Conservation (phyloP, 1,140 invertebrate species). For the Eulimnadia texana region DNA sequence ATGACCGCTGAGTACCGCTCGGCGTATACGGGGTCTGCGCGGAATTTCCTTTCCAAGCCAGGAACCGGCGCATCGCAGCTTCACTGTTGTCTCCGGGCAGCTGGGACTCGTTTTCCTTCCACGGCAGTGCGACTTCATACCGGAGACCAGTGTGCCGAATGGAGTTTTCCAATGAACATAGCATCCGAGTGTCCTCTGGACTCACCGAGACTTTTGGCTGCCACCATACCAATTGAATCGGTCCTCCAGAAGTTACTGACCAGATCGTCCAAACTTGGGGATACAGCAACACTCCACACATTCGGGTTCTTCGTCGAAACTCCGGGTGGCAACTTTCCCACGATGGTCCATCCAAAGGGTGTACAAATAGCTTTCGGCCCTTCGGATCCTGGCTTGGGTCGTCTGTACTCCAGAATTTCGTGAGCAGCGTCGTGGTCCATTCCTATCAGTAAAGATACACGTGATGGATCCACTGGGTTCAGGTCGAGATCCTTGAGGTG, state of each 20-base stretch:
- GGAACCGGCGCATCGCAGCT: not conserved
- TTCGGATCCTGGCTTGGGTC: not conserved
- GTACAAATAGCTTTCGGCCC: not conserved
- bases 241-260: not conserved
- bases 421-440: constrained; percentile 2
- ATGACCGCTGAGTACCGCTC: constrained; percentile 8
- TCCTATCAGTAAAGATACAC: not conserved
- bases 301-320: no score
- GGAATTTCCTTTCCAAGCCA: constrained; percentile 8
- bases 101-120: constrained; percentile 6
- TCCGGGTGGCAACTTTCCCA: no score
- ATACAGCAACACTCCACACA: no score
- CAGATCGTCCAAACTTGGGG: not conserved
- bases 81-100: constrained; percentile 11
- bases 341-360: not conserved
- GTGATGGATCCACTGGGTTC: not conserved
- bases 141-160: constrained; percentile 7
- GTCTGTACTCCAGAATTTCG: not conserved
- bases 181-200: constrained; percentile 3
- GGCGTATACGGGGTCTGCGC: not conserved
- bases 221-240: not conserved
- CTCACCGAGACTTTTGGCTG: not conserved
- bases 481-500: not conserved
- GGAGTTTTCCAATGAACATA: constrained; percentile 9
- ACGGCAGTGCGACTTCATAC: constrained; percentile 15